These are phyloP conservation scores for Sminthurinus aureus DNA, from an alignment of 2,888 invertebrate species.

Conservation along the genomic window DNA sequence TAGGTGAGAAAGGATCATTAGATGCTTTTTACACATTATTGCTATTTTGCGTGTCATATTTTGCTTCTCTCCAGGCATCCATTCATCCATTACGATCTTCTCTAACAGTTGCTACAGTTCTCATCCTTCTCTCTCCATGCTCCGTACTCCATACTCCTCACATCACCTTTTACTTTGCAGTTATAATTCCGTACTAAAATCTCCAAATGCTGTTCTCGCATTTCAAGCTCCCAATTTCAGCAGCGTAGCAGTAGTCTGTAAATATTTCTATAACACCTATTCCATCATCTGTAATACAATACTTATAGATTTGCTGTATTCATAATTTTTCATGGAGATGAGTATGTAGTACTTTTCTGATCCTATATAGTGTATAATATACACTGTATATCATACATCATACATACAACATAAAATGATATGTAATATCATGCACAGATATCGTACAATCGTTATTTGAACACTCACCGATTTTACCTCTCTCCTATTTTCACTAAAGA, in stretches of 20 bases:
- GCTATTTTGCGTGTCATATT: constrained; percentile 54
- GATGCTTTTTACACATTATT: constrained; percentile 52
- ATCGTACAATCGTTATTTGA: background rate
- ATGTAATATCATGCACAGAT: background rate
- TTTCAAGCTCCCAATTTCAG: constrained; percentile 2
- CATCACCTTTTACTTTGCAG: constrained; percentile 24
- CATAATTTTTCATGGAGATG: no score
- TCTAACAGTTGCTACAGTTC: constrained; percentile 43
- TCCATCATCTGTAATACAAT: background rate
- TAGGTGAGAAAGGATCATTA: constrained; percentile 47
- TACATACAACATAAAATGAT: background rate
- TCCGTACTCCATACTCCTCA: constrained; percentile 23
- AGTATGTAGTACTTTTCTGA: no score
- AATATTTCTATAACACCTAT: background rate
- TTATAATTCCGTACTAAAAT: constrained; percentile 2
- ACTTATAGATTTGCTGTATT: background rate
- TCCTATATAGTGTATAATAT: background rate
- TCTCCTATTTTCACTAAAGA: background rate
- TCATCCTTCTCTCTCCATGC: constrained; percentile 33
- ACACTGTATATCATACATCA: no score
- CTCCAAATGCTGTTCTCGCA: constrained; percentile 9
- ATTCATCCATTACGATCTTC: constrained; percentile 37
- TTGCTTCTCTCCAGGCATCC: constrained; percentile 35
- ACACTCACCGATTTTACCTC: background rate
- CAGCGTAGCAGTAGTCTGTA: background rate